phyloP scores from a whole-genome alignment of 2,888 invertebrate species.

The Xestia rhomboidea region DNA sequence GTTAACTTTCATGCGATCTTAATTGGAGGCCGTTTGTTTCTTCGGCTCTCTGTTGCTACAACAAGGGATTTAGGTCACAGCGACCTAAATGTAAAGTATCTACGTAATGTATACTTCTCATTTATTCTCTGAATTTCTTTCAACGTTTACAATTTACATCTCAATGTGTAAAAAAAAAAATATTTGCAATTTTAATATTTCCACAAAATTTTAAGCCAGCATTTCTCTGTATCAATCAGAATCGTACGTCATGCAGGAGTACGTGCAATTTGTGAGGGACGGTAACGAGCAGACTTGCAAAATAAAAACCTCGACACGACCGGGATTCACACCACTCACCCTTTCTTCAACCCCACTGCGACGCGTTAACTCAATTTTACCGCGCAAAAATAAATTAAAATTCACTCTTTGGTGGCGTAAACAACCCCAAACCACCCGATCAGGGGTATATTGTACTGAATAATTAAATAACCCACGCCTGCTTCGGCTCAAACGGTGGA shows the following conservation, averaged over 20 bases:
- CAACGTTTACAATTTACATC: conserved; percentile 14
- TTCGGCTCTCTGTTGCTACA: conserved; percentile 38
- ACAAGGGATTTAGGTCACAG: conserved; percentile 41
- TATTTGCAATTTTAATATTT: conserved; percentile 12
- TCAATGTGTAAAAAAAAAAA: conserved; percentile 16
- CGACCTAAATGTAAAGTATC: conserved; percentile 17
- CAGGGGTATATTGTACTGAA: conserved; percentile 77
- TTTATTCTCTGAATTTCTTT: conserved; percentile 5
- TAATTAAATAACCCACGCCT: conserved; percentile 78
- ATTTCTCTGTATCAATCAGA: conserved; percentile 33
- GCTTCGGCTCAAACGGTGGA: conserved; percentile 70
- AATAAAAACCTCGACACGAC: conserved; percentile 51
- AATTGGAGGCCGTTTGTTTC: conserved; percentile 40
- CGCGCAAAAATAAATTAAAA: conserved; percentile 71
- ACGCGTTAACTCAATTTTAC: conserved; percentile 60
- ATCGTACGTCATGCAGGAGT: conserved; percentile 20
- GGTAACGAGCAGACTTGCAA: conserved; percentile 59
- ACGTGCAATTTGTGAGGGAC: conserved; percentile 51
- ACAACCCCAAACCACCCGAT: conserved; percentile 71
- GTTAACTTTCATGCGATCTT: conserved; percentile 54
- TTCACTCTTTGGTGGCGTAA: conserved; percentile 63
- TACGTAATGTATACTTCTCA: conserved; percentile 18
- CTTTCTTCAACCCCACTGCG: conserved; percentile 46
- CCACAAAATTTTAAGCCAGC: conserved; percentile 6
- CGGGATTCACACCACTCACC: conserved; percentile 40